These are phyloP conservation scores for Drosophila macrospina DNA, from an alignment of 2,888 invertebrate species.

Conservation along the genomic window DNA sequence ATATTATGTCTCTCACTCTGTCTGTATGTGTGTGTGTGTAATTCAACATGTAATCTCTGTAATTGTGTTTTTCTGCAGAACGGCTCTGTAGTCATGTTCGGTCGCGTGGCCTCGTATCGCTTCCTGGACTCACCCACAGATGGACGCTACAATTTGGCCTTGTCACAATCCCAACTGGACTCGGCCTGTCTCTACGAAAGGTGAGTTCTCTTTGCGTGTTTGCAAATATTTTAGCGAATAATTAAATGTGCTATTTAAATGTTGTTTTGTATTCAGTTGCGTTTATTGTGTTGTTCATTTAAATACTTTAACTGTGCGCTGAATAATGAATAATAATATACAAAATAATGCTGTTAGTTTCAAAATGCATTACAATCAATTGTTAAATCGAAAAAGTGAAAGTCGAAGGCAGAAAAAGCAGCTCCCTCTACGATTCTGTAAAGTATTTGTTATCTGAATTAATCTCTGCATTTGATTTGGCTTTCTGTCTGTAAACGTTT, in stretches of 20 bases:
- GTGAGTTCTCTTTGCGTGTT: constrained; percentile 85
- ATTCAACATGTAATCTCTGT: constrained; percentile 22
- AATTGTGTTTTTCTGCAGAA: constrained; percentile 86
- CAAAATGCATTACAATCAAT: neutral
- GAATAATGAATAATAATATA: neutral
- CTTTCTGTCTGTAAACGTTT: neutral
- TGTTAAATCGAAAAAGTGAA: neutral
- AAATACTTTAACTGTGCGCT: neutral
- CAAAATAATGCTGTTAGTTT: neutral
- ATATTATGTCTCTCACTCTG: neutral
- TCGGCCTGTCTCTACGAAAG: constrained; percentile 93
- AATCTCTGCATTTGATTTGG: neutral
- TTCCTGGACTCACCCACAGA: constrained; percentile 94
- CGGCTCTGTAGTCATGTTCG: constrained; percentile 94
- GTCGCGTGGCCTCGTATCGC: constrained; percentile 93
- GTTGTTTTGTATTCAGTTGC: neutral
- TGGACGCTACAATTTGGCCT: constrained; percentile 91
- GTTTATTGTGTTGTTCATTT: neutral
- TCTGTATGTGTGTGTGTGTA: no score
- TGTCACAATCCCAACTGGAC: constrained; percentile 90
- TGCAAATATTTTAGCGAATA: neutral
- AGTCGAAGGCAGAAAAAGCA: no score
- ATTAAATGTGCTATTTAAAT: neutral
- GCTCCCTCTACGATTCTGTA: no score
- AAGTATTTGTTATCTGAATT: neutral